A percentile compares a stretch with the other conserved stretches of the same genome.
Conservation (phyloP, 2,888 invertebrate species). For the Conistra vaccinii region DNA sequence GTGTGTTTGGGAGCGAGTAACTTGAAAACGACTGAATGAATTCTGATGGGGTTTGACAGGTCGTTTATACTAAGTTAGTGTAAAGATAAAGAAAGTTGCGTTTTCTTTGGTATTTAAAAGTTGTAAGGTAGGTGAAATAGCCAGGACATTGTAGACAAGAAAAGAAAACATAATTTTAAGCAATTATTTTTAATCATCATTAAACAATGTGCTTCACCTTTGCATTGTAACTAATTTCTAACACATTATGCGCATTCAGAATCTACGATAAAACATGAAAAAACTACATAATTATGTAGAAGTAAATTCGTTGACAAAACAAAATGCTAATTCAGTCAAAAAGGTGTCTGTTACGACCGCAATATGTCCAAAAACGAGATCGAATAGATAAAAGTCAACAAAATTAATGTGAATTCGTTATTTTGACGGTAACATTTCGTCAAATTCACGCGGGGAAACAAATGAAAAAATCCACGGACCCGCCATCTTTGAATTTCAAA, state of each 20-base stretch:
- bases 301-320: constrained; percentile 42
- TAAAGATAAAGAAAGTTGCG: neutral
- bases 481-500: constrained; percentile 82
- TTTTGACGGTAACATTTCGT: constrained; percentile 75
- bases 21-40: constrained; percentile 20
- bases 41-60: constrained; percentile 10
- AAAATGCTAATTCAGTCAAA: constrained; percentile 60
- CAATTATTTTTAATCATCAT: constrained; percentile 15
- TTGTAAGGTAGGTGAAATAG: neutral
- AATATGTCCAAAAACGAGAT: constrained; percentile 63
- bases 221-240: constrained; percentile 19
- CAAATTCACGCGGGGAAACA: constrained; percentile 72
- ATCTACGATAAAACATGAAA: constrained; percentile 19
- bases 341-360: constrained; percentile 65
- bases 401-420: constrained; percentile 74
- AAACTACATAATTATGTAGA: constrained; percentile 39
- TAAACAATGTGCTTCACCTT: neutral
- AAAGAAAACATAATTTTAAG: neutral
- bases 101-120: neutral
- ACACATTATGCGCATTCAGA: neutral
- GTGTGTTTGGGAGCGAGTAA: constrained; percentile 26
- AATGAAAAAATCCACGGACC: constrained; percentile 69
- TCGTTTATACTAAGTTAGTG: neutral
- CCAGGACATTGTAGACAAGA: neutral
- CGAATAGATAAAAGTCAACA: constrained; percentile 63